Evolutionary conservation across 2,888 invertebrate species (phyloP).

Genomic region (Oligia latruncula): DNA sequence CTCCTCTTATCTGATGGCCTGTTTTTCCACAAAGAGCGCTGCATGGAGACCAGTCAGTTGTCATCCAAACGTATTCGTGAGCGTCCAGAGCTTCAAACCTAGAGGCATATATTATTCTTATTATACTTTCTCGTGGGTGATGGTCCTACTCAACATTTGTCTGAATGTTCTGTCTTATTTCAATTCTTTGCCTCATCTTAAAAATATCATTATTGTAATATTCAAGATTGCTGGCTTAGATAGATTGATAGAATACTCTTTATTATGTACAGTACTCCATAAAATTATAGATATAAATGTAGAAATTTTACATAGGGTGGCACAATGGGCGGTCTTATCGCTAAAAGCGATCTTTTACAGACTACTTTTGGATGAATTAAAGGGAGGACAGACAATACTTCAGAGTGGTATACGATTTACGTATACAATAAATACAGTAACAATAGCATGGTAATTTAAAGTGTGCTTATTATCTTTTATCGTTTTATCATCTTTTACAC

Average conservation of each 20-base stretch:
- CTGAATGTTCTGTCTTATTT: background rate
- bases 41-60: constrained; percentile 96
- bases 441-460: background rate
- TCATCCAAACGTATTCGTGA: constrained; percentile 93
- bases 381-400: background rate
- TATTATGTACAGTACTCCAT: background rate
- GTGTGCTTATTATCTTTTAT: background rate
- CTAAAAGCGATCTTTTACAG: background rate
- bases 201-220: background rate
- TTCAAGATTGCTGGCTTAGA: background rate
- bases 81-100: constrained; percentile 73
- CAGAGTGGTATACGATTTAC: background rate
- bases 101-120: background rate
- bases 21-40: constrained; percentile 95
- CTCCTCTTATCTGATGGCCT: constrained; percentile 93
- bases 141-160: background rate
- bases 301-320: background rate
- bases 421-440: background rate
- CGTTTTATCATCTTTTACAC: background rate
- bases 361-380: background rate
- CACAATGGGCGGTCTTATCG: background rate
- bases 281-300: background rate
- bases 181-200: background rate
- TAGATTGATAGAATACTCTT: background rate
- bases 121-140: background rate